A percentile compares a stretch with the other conserved stretches of the same genome.
phyloP scores from a whole-genome alignment of 2,888 invertebrate species.

The Lycaena phlaeas region DNA sequence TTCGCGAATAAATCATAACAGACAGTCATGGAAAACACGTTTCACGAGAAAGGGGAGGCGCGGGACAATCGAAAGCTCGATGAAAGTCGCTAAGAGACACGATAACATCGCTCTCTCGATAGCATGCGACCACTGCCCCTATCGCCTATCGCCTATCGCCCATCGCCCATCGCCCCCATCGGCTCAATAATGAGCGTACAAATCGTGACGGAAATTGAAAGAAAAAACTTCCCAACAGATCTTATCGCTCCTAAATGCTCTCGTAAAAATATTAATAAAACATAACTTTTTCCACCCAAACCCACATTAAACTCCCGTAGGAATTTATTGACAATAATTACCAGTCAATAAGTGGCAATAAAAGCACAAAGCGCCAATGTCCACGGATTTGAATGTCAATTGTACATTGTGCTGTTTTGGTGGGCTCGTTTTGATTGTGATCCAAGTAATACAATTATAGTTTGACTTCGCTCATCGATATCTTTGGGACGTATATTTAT shows the following conservation, averaged over 20 bases:
- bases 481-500: conserved; percentile 57
- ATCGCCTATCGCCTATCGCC: too few relatives aligned
- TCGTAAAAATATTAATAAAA: conserved; percentile 74
- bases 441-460: conserved; percentile 62
- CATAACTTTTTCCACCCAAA: conserved; percentile 72
- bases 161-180: conserved; percentile 72
- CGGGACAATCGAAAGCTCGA: conserved; percentile 56
- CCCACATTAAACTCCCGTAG: conserved; percentile 72
- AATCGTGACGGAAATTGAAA: conserved; percentile 73
- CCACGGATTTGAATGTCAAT: conserved; percentile 73
- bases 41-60: conserved; percentile 45
- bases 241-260: conserved; percentile 70
- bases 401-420: conserved; percentile 68
- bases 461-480: conserved; percentile 54
- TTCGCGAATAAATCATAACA: conserved; percentile 55
- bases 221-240: conserved; percentile 71
- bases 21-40: conserved; percentile 54
- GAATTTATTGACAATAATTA: conserved; percentile 74
- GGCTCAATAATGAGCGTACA: conserved; percentile 66
- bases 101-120: conserved; percentile 58
- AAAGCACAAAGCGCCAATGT: conserved; percentile 67
- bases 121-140: conserved; percentile 66
- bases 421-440: conserved; percentile 66
- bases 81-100: conserved; percentile 65
- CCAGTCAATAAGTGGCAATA: conserved; percentile 71